A percentile compares a stretch with the other conserved stretches of the same genome.
Evolutionary conservation across 2,888 invertebrate genomes (phyloP).

Genomic region (Leucophora obtusa): DNA sequence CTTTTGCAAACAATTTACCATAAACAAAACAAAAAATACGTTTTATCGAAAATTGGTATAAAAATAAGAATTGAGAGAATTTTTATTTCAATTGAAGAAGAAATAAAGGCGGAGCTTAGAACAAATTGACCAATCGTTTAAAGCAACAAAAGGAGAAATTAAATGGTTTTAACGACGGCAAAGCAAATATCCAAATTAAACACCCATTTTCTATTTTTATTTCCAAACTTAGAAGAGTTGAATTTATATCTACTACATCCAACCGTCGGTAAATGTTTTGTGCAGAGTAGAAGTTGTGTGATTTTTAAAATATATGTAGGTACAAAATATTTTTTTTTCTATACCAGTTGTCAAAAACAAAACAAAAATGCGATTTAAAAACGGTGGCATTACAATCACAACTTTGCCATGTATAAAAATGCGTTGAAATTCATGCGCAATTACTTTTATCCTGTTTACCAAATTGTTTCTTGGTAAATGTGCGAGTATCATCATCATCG

Average conservation of each 20-base stretch:
- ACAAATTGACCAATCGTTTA: conserved; percentile 52
- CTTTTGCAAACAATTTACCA: conserved; percentile 74
- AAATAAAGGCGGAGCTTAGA: conserved; percentile 41
- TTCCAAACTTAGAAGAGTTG: conserved; percentile 8
- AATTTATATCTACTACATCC: conserved; percentile 9
- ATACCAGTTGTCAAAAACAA: background rate
- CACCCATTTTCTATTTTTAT: conserved; percentile 38
- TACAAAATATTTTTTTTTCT: background rate
- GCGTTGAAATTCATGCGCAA: conserved; percentile 79
- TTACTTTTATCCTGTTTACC: conserved; percentile 79
- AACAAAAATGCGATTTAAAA: background rate
- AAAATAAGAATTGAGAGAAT: conserved; percentile 28
- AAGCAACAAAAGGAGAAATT: conserved; percentile 54
- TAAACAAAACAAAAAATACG: conserved; percentile 71
- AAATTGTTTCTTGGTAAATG: conserved; percentile 74
- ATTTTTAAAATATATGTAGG: background rate
- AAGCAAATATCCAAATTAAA: conserved; percentile 20
- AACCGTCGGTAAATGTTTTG: conserved; percentile 33
- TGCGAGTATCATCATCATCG: conserved; percentile 38
- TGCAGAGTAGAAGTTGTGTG: background rate
- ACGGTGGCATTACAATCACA: conserved; percentile 29
- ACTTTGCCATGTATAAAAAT: conserved; percentile 69
- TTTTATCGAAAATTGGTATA: conserved; percentile 18
- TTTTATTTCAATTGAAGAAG: background rate
- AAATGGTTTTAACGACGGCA: background rate